Evolutionary conservation across 2,888 invertebrate species (phyloP).

Genomic region (Tipula lateralis): DNA sequence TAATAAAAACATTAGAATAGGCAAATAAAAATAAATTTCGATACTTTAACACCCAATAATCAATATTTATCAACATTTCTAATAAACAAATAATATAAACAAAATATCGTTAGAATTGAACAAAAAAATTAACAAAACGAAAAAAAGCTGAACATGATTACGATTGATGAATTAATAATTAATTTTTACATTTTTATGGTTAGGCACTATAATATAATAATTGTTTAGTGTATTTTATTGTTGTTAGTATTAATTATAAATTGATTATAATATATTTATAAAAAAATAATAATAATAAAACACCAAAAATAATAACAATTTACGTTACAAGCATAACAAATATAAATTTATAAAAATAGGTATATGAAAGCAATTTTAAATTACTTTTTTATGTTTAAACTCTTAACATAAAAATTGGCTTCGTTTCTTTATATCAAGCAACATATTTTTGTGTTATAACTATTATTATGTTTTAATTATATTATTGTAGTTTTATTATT

Average conservation of each 20-base stretch:
- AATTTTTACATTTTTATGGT: neutral
- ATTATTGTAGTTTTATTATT: neutral
- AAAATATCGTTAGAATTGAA: neutral
- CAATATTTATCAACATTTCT: neutral
- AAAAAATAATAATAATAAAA: neutral
- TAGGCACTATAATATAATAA: neutral
- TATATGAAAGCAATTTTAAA: neutral
- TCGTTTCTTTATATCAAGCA: conserved; percentile 1
- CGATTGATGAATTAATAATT: neutral
- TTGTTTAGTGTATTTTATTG: neutral
- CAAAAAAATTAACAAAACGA: neutral
- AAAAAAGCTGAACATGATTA: neutral
- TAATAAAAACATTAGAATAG: neutral
- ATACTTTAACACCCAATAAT: neutral
- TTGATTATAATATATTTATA: neutral
- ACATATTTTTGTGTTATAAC: neutral
- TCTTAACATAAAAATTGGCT: neutral
- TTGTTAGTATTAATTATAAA: neutral
- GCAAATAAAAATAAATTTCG: neutral
- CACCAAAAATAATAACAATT: neutral
- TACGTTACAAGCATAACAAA: neutral
- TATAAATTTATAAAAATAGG: neutral
- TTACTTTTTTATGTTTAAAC: neutral
- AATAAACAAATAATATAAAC: neutral
- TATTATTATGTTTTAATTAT: neutral